Conservation (phyloP, 1,140 invertebrate genomes). For the Aradophagus sp. region DNA sequence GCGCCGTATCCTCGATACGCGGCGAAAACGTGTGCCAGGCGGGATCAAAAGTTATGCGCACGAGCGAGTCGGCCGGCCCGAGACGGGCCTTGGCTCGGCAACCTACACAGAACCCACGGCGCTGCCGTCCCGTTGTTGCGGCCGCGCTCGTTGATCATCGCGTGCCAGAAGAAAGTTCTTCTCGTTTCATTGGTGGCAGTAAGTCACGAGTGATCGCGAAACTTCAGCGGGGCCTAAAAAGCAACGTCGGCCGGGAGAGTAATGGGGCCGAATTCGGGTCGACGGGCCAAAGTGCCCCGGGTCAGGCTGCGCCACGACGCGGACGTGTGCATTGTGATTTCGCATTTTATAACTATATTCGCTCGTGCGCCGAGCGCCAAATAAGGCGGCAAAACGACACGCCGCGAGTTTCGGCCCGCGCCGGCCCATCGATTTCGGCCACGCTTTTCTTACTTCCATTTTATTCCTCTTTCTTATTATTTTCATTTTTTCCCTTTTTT, state of each 20-base stretch:
- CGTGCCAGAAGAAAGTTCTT: slow-evolving; percentile 57
- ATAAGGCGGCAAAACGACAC: slow-evolving; percentile 18
- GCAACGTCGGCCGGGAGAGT: slow-evolving; percentile 41
- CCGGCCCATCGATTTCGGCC: slow-evolving; percentile 20
- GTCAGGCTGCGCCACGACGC: slow-evolving; percentile 48
- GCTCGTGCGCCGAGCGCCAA: slow-evolving; percentile 38
- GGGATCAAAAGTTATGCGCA: slow-evolving; percentile 55
- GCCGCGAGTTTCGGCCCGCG: slow-evolving; percentile 21
- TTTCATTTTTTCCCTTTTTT: too few species aligned
- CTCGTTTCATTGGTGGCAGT: slow-evolving; percentile 54
- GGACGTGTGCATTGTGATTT: slow-evolving; percentile 55
- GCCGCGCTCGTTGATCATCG: slow-evolving; percentile 52
- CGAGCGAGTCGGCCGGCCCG: slow-evolving; percentile 22
- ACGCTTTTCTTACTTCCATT: too few species aligned
- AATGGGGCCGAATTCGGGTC: slow-evolving; percentile 58
- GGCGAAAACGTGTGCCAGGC: slow-evolving; percentile 49
- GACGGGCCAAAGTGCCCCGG: slow-evolving; percentile 52
- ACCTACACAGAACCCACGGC: too few species aligned
- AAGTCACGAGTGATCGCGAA: slow-evolving; percentile 55
- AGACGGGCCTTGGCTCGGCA: not conserved
- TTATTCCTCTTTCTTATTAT: too few species aligned
- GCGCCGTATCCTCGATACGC: slow-evolving; percentile 54
- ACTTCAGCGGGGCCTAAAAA: slow-evolving; percentile 54
- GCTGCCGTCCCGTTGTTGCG: slow-evolving; percentile 16
- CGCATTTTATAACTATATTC: slow-evolving; percentile 49